Evolutionary conservation across 1,140 invertebrate species (phyloP), one percentile per base, ranked within the genome.

Genomic region (Apis cerana): DNA sequence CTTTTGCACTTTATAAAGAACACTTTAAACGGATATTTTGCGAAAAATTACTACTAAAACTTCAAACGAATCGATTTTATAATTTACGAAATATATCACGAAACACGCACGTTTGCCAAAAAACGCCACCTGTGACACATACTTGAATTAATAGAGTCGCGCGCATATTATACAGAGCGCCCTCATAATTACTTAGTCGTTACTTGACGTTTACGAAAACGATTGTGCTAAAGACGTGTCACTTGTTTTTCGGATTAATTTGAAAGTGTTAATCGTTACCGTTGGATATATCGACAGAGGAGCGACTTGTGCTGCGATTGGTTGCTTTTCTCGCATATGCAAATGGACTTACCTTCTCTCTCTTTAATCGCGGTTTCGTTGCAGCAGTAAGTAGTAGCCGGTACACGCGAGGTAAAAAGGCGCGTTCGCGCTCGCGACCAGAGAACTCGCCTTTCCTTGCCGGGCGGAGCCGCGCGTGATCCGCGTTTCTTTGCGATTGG

Each of bases 401-500:
- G 82, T 84, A 75, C 82, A 86, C 81, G 67, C 85, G 82, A 84
- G 81, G 85, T 87, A 87, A 87, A 87, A 87, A 87, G 86, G 85
- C 85, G 82, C 86, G 85, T 61, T 83, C 69, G 75, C 70, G 80
- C 74, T 50, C 86, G 82, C 85, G 83, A 83, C 67, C 74, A 43
- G 56, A 78, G 75, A 74, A 67, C 83, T 88, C 82, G 85, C 87
- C 87, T 88, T 82, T 88, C 61, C 83, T 85, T 13, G 75, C 71
- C 87, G 87, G 88, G 87, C 87, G 87, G 87, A 88, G 87, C 65
- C 88, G 90, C 85, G 85, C 86, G 89, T 86, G 89, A 90, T 90
- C 89, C 90, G 89, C 91, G 87, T 89, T 88, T 82, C 52, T 70
- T 65, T 71, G 70, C 71, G 89, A 90, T 92, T 90, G 90, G 89